These are phyloP conservation scores for Pituophis catenifer DNA, from an alignment of 2,113 vertebrate species.

Conservation along the genomic window DNA sequence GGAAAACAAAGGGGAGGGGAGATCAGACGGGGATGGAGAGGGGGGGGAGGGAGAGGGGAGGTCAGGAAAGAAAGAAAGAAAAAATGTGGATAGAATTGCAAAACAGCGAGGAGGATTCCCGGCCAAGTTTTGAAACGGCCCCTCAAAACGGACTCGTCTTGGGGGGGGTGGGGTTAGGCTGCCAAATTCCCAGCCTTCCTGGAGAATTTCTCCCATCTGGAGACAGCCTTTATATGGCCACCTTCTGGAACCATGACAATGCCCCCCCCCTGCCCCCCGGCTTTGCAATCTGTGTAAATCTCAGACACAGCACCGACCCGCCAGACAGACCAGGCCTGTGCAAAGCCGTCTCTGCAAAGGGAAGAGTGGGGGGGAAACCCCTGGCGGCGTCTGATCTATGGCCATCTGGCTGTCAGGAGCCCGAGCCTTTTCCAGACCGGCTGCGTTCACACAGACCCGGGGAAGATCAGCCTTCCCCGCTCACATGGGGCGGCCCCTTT, in stretches of 20 bases:
- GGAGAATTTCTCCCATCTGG: conserved; percentile 11
- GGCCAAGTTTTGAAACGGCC: background rate
- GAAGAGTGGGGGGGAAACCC: too few species aligned
- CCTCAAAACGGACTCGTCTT: background rate
- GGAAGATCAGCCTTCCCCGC: background rate
- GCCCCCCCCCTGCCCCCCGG: background rate
- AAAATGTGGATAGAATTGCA: background rate
- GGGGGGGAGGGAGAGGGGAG: too few species aligned
- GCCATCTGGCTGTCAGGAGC: background rate
- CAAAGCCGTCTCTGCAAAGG: background rate
- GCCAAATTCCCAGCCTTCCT: conserved; percentile 21
- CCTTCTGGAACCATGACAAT: background rate
- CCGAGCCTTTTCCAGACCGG: background rate
- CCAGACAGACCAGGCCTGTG: background rate
- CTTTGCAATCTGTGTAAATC: background rate
- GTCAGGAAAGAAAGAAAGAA: background rate
- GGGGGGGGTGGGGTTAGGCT: too few species aligned
- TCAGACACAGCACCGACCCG: background rate
- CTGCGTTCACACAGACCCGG: background rate
- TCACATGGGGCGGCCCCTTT: too few species aligned
- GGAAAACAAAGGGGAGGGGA: conserved; percentile 8
- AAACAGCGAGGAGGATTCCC: background rate
- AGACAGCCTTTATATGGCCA: conserved; percentile 18
- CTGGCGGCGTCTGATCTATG: background rate
- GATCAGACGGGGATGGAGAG: background rate